Base-by-base conservation (phyloP, 2,797 vertebrate genomes). In the Diplodus puntazzo region DNA sequence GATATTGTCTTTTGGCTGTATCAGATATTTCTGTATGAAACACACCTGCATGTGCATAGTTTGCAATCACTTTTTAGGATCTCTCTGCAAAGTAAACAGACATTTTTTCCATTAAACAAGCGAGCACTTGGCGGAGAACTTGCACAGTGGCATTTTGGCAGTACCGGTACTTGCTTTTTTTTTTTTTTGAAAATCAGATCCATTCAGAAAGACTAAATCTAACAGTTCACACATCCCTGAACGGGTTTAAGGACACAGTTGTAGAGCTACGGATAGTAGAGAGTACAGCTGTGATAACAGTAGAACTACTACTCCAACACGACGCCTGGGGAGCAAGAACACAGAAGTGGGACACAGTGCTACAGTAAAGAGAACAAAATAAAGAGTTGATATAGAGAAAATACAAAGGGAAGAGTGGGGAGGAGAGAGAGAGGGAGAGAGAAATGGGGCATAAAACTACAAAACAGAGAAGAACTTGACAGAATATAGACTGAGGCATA, bases 251-350 rank as follows among this genome's bases (percentile, higher is more conserved):
- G 20, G 25, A 46, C 46, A 3, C 3, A 48, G 14, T 39, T 58
- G 59, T 21, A 50, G 85, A 5, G 43, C 25, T 39, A 17, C 46
- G 69, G 72, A 82, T 12, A 3, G 62, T 8, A 13, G 48, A 67
- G 55, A 65, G 63, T n/a, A 69, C 67, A 78, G 79, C 59, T 82
- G 77, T 69, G 81, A 88, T 81, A 72, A 89, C 87, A 77, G 80
- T 46, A 52, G n/a, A 80, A 45, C 54, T 55, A 49, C 66, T 53
- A 69, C 55, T 53, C 74, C 46, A 75, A 79, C 30, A 59, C 34
- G 49, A 59, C 1, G 43, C 84, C 85, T 2, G 59, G 72, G 77
- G 77, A 72, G 55, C 49, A 2, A 23, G 57, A 21, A 34, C 62
- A 55, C 60, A 34, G 60, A 87, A 82, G 73, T 80, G 77, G 74